Evolutionary conservation across 2,888 invertebrate genomes (phyloP).

Genomic region (Elegia similella): DNA sequence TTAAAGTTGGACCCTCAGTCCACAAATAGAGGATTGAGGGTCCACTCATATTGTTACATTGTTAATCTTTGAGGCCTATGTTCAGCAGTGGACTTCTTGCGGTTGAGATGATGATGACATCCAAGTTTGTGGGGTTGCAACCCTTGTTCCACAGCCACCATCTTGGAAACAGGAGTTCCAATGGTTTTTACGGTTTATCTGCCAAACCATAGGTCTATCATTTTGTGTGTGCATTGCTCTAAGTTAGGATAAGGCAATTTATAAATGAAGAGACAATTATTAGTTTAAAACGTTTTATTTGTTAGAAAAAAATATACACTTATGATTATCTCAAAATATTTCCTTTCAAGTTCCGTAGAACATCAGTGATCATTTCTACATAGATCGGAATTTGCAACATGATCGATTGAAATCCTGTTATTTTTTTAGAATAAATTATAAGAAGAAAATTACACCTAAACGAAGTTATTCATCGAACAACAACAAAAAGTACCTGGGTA

Average conservation of each 20-base stretch:
- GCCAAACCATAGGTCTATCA: no score
- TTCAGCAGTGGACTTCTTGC: no score
- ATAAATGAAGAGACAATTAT: conserved; percentile 21
- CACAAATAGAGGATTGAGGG: no score
- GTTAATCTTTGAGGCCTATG: no score
- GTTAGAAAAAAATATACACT: conserved; percentile 65
- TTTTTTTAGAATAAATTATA: conserved; percentile 31
- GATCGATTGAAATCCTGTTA: conserved; percentile 25
- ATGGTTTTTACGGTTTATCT: no score
- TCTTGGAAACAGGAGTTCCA: no score
- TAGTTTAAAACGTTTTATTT: conserved; percentile 43
- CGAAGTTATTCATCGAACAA: neutral
- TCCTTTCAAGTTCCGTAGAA: conserved; percentile 37
- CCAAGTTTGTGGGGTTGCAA: no score
- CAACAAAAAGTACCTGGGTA: conserved; percentile 11
- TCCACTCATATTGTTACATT: no score
- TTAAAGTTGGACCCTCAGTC: no score
- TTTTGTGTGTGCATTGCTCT: no score
- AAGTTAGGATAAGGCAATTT: neutral
- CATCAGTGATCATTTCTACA: conserved; percentile 43
- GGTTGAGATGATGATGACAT: no score
- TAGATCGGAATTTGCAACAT: conserved; percentile 56
- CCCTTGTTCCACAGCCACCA: no score
- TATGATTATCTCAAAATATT: conserved; percentile 61
- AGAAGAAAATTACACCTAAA: conserved; percentile 23